Conservation (phyloP, 1,140 invertebrate genomes). For the Euborellia annulipes region DNA sequence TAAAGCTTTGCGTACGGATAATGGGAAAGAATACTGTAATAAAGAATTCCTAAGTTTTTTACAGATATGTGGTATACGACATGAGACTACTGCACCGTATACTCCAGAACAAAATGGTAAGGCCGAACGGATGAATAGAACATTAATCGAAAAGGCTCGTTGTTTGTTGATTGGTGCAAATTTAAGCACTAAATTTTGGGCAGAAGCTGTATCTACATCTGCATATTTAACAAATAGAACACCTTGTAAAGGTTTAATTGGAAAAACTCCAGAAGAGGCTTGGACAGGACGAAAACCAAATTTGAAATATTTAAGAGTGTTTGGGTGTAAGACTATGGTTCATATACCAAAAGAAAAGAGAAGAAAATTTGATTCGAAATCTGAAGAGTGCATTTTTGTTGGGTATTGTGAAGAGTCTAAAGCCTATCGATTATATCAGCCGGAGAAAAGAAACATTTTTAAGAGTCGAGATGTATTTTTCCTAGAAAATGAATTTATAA, state of each 20-base stretch:
- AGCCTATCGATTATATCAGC: slow-evolving; percentile 14
- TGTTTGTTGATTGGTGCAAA: slow-evolving; percentile 15
- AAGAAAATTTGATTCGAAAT: slow-evolving; percentile 17
- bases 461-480: slow-evolving; percentile 1
- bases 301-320: slow-evolving; percentile 16
- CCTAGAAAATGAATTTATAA: neutral
- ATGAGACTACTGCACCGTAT: slow-evolving; percentile 17
- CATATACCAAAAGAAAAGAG: slow-evolving; percentile 18
- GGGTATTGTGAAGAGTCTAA: slow-evolving; percentile 13
- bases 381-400: slow-evolving; percentile 14
- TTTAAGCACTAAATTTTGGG: slow-evolving; percentile 20
- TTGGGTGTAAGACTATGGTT: slow-evolving; percentile 17
- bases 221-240: slow-evolving; percentile 22
- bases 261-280: slow-evolving; percentile 17
- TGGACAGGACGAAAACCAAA: slow-evolving; percentile 16
- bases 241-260: slow-evolving; percentile 14
- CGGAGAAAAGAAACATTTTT: neutral
- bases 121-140: slow-evolving; percentile 21
- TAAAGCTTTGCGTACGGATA: slow-evolving; percentile 24
- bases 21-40: slow-evolving; percentile 27
- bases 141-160: slow-evolving; percentile 17
- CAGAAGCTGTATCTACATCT: slow-evolving; percentile 21
- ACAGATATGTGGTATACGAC: slow-evolving; percentile 14
- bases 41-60: slow-evolving; percentile 16
- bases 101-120: slow-evolving; percentile 22